Percentiles rank a stretch among this genome's conserved stretches.
Evolutionary conservation across 2,113 vertebrate genomes (phyloP).

Genomic region (Noturus placidus): DNA sequence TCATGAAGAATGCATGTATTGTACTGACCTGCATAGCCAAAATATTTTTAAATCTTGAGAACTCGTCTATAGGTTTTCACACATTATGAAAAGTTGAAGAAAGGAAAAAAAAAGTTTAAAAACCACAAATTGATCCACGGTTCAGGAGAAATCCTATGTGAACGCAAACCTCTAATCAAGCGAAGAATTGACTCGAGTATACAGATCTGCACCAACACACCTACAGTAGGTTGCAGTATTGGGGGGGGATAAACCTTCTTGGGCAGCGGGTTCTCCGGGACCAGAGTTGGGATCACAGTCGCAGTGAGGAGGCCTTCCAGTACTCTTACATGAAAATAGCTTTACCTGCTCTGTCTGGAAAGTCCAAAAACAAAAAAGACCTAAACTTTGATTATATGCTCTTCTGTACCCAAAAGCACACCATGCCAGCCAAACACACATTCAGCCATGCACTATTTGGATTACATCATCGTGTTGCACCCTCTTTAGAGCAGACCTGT

Average conservation of each 20-base stretch:
- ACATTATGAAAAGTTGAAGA: neutral
- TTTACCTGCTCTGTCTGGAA: neutral
- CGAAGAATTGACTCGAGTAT: neutral
- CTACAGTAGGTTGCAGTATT: neutral
- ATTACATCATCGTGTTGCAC: neutral
- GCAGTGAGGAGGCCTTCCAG: neutral
- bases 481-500: neutral
- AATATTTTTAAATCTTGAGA: neutral
- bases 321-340: neutral
- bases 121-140: neutral
- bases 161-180: neutral
- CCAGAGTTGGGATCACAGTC: neutral
- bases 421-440: neutral
- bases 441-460: neutral
- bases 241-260: too few relatives aligned
- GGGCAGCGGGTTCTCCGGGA: neutral
- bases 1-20: neutral
- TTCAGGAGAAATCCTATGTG: neutral
- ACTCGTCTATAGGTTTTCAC: neutral
- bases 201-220: too few relatives aligned
- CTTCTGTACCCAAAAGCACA: neutral
- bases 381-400: neutral
- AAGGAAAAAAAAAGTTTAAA: neutral
- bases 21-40: neutral
- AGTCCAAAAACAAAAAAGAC: neutral